Percentiles rank a stretch among this genome's conserved stretches.
Conservation (phyloP, 2,797 vertebrate genomes). For the Steatocranus sp. region DNA sequence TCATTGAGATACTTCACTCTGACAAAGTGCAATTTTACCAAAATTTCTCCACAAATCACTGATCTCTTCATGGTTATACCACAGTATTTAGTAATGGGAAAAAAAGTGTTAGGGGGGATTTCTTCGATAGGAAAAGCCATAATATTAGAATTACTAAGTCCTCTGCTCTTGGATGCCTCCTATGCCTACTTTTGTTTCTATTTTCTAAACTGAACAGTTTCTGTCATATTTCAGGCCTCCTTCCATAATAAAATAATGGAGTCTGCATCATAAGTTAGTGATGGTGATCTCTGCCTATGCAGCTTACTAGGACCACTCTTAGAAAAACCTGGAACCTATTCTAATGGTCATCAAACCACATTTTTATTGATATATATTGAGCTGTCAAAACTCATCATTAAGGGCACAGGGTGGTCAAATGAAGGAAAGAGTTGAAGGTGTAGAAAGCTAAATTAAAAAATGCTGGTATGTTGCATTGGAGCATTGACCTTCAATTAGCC, state of each 20-base stretch:
- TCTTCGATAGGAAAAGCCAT: neutral
- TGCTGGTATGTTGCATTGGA: neutral
- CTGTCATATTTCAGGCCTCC: neutral
- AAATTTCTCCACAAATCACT: neutral
- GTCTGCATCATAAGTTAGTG: neutral
- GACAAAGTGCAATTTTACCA: neutral
- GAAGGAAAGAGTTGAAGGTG: neutral
- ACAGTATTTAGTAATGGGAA: neutral
- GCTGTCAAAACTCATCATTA: neutral
- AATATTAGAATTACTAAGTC: neutral
- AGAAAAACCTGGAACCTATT: neutral
- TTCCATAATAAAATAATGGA: neutral
- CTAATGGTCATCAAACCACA: neutral
- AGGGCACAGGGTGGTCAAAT: neutral
- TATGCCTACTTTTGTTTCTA: neutral
- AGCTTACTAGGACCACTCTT: too few species aligned
- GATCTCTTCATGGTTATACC: neutral
- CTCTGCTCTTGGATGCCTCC: neutral
- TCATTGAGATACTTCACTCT: neutral
- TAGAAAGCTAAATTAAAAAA: neutral
- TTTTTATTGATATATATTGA: neutral
- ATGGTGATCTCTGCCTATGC: neutral
- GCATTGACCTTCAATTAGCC: neutral
- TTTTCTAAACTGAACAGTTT: neutral
- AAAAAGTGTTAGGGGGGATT: neutral